These are phyloP conservation scores for Coelopa frigida DNA, from an alignment of 1,140 invertebrate species.

Conservation along the genomic window DNA sequence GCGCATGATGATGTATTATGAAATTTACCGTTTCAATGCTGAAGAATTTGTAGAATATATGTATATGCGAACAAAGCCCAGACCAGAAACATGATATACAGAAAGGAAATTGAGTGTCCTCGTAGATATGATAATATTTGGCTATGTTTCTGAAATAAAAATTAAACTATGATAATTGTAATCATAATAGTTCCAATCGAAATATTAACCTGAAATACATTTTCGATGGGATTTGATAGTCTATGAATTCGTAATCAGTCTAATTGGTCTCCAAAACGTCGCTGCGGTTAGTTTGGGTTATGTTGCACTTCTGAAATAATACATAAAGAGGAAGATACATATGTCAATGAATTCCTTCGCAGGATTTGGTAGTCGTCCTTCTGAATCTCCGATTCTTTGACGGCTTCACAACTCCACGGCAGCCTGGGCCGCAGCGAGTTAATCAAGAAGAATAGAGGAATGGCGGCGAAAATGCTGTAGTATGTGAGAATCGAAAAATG, in stretches of 20 bases:
- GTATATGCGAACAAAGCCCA: slow-evolving; percentile 17
- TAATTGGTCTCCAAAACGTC: no score
- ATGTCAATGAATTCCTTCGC: not conserved
- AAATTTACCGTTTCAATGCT: slow-evolving; percentile 19
- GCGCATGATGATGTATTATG: no score
- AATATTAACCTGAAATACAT: not conserved
- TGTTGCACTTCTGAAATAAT: not conserved
- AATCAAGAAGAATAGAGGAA: slow-evolving; percentile 27
- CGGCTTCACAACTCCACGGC: slow-evolving; percentile 34
- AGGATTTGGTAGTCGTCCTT: slow-evolving; percentile 8
- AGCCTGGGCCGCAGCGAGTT: slow-evolving; percentile 27
- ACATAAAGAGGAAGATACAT: not conserved
- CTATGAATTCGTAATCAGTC: no score
- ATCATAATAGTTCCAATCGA: not conserved
- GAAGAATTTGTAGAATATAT: slow-evolving; percentile 26
- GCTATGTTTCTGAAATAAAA: slow-evolving; percentile 2
- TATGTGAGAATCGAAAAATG: slow-evolving; percentile 21
- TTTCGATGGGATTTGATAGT: no score
- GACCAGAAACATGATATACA: slow-evolving; percentile 14
- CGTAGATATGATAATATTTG: no score
- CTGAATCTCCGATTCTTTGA: slow-evolving; percentile 5
- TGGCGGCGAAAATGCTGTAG: slow-evolving; percentile 25
- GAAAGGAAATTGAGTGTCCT: slow-evolving; percentile 1
- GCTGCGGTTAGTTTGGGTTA: no score
- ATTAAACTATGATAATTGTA: not conserved